Base-by-base conservation (phyloP, 2,888 invertebrate genomes). In the Agonopterix subpropinquella region DNA sequence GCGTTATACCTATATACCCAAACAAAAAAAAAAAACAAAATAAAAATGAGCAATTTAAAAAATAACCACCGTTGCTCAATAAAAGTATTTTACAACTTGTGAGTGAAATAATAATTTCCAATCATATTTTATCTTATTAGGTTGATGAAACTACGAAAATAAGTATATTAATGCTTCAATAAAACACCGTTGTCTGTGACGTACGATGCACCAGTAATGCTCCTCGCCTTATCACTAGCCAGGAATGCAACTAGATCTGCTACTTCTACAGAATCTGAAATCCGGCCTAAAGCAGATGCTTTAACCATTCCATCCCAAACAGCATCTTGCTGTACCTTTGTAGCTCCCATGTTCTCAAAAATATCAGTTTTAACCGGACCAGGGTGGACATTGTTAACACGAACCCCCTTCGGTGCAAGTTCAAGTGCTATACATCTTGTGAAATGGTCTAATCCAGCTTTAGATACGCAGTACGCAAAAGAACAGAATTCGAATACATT, bases 401-500 rank as follows among this genome's bases (percentile, higher is more conserved):
- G 89, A 0, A 98, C 94, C 58, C 93, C 92, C 70, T 94, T 94
- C 1, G 90, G 65, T 35, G 94, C 96, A 49, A 96, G 80, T 64
- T 96, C 98, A 45, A 99, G 82, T 1, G 98, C 98, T 10, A 93
- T 89, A 73, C 97, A 97, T 71, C 93, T 92, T 0, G 98, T 99
- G 62, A 99, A 93, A 67, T 98, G 98, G 83, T 99, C 98, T 4
- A 98, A 80, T 0, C 97, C 97, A 9, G 96, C 91, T 82, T 99
- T 99, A 1, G 97, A 96, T 83, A 98, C 92, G 63, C 92, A 93
- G 77, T 99, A 99, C 0, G 96, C 93, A 47, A 98, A 76, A 1
- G 96, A 92, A 18, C 15, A 18, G 2, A 3, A 3, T 18, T 18
- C 18, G 2, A 1, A 1, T 18, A 18, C 18, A 18, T 18, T 18